phyloP scores from a whole-genome alignment of 2,888 invertebrate genomes.

The Lissonota sp. region DNA sequence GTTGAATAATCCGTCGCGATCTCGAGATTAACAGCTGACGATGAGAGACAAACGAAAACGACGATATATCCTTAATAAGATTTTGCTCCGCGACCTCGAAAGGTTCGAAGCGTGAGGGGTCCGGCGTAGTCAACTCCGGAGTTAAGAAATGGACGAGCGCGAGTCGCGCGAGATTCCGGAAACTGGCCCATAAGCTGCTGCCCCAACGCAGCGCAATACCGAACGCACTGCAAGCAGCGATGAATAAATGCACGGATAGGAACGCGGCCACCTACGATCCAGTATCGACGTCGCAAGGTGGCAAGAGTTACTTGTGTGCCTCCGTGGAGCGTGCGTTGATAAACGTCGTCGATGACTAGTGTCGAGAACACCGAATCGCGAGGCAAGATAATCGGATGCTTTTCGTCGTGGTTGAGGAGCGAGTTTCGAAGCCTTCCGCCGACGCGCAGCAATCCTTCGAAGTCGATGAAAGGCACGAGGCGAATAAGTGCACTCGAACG shows the following conservation, averaged over 20 bases:
- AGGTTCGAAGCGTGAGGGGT: conserved; percentile 49
- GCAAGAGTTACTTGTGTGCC: too few species aligned
- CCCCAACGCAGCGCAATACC: conserved; percentile 17
- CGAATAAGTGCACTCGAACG: conserved; percentile 31
- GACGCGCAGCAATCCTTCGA: conserved; percentile 35
- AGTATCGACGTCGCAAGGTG: too few species aligned
- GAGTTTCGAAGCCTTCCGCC: conserved; percentile 58
- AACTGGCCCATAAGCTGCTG: conserved; percentile 71
- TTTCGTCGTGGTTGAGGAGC: conserved; percentile 44
- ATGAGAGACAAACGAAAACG: conserved; percentile 68
- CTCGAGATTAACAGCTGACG: conserved; percentile 69
- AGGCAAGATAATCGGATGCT: conserved; percentile 46
- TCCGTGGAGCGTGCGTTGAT: conserved; percentile 38
- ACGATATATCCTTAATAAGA: conserved; percentile 65
- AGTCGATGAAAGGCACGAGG: conserved; percentile 47
- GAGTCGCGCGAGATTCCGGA: conserved; percentile 65
- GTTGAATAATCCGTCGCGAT: too few species aligned
- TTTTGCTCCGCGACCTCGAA: conserved; percentile 47
- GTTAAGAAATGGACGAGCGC: conserved; percentile 50
- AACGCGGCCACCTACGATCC: conserved; percentile 52
- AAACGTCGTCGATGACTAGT: conserved; percentile 53
- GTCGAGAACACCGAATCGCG: conserved; percentile 37
- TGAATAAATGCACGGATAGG: conserved; percentile 39
- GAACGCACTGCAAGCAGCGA: conserved; percentile 43
- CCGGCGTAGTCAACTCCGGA: conserved; percentile 65